A percentile compares a stretch with the other conserved stretches of the same genome.
Evolutionary conservation across 2,797 vertebrate species (phyloP).

Genomic region (Microctenopoma stevenorrisi): DNA sequence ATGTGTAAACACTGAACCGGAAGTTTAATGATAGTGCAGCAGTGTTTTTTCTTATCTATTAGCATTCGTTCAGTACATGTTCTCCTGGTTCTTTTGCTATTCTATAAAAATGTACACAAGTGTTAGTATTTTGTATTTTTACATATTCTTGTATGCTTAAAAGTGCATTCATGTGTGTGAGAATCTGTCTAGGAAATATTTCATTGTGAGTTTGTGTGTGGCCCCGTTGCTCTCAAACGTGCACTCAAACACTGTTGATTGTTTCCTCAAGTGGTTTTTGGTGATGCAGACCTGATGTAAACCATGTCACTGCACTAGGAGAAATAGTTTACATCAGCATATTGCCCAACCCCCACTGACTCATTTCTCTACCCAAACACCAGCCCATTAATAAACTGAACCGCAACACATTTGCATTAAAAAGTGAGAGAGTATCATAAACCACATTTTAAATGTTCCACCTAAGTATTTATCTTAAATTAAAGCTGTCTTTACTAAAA

Average conservation of each 20-base stretch:
- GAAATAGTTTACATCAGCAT: slow-evolving; percentile 51
- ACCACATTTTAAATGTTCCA: background rate
- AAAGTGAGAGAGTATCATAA: background rate
- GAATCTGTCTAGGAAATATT: slow-evolving; percentile 16
- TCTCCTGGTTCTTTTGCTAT: background rate
- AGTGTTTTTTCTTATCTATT: background rate
- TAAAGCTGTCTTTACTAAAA: background rate
- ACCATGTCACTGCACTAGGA: slow-evolving; percentile 32
- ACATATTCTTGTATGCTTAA: too few species aligned
- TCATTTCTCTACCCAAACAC: slow-evolving; percentile 34
- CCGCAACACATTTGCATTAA: slow-evolving; percentile 30
- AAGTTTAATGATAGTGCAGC: background rate
- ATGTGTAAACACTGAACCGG: background rate
- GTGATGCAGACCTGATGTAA: slow-evolving; percentile 46
- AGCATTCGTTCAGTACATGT: background rate
- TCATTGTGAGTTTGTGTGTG: slow-evolving; percentile 40
- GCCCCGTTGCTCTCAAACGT: slow-evolving; percentile 22
- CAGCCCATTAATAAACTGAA: slow-evolving; percentile 12
- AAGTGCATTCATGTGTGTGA: slow-evolving; percentile 1
- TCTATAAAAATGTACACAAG: background rate
- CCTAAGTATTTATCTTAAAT: slow-evolving; percentile 8
- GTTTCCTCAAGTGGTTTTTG: slow-evolving; percentile 46
- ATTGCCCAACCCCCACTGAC: background rate
- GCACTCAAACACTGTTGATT: slow-evolving; percentile 37
- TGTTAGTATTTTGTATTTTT: too few species aligned